These are phyloP conservation scores for Limnephilus lunatus DNA, from an alignment of 2,888 invertebrate genomes.

Conservation along the genomic window DNA sequence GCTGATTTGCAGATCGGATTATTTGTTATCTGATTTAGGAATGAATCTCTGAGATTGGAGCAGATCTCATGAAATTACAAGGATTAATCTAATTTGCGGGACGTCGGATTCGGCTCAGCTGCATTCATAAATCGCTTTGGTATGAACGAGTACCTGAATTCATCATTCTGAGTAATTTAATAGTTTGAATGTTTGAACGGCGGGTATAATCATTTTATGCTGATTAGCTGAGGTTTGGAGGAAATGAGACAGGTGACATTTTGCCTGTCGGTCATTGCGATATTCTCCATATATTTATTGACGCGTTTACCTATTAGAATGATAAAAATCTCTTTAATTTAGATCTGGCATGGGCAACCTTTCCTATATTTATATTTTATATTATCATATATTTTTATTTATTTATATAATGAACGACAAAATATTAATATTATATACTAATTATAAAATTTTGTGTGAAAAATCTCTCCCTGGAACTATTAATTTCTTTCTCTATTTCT, in stretches of 20 bases:
- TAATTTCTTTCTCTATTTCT: no score
- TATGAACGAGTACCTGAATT: background rate
- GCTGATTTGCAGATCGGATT: background rate
- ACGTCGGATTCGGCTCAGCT: background rate
- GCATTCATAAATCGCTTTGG: background rate
- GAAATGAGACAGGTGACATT: background rate
- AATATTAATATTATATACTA: no score
- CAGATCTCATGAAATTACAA: constrained; percentile 11
- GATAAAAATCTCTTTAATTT: no score
- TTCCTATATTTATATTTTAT: no score
- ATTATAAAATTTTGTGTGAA: no score
- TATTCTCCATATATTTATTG: background rate
- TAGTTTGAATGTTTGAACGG: background rate
- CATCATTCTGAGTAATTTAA: background rate
- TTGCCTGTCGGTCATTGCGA: background rate
- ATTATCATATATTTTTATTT: no score
- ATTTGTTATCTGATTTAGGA: constrained; percentile 20
- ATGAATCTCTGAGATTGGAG: constrained; percentile 14
- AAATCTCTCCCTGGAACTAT: no score
- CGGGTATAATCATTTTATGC: background rate
- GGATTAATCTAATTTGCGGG: constrained; percentile 8
- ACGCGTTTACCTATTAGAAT: background rate
- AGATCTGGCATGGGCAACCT: no score
- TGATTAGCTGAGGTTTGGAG: background rate
- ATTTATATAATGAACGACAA: no score